These are phyloP conservation scores for Acipenser ruthenus DNA, from an alignment of 2,797 vertebrate species.

Conservation along the genomic window DNA sequence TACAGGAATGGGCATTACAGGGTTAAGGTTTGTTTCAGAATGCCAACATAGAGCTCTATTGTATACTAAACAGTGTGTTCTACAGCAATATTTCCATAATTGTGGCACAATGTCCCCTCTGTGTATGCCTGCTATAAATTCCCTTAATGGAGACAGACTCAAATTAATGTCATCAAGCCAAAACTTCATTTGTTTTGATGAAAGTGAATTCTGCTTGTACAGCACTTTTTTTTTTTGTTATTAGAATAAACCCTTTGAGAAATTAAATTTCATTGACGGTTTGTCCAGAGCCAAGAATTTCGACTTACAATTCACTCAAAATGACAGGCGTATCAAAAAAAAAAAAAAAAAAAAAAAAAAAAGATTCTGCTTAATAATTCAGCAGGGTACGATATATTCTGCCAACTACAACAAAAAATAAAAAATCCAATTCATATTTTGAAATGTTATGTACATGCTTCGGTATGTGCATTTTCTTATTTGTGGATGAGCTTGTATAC, in stretches of 20 bases:
- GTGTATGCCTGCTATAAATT: neutral
- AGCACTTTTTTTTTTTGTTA: neutral
- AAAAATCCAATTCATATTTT: constrained; percentile 2
- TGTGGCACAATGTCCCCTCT: neutral
- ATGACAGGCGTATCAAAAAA: fast-evolving
- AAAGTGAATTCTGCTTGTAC: constrained; percentile 10
- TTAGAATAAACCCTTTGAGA: neutral
- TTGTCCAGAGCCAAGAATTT: neutral
- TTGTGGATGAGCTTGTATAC: neutral
- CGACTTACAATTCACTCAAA: constrained; percentile 2
- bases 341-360: neutral
- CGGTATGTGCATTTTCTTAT: neutral
- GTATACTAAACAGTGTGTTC: no score
- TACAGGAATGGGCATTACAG: no score
- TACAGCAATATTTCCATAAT: no score
- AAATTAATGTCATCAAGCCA: neutral
- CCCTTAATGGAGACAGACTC: fast-evolving
- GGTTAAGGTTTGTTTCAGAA: no score
- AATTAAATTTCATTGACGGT: neutral
- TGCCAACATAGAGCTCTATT: no score
- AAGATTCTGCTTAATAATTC: neutral
- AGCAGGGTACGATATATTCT: neutral
- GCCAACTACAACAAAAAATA: neutral
- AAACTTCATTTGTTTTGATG: neutral
- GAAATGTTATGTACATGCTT: neutral